Base-by-base conservation (phyloP, 2,888 invertebrate species). In the Nomada hirtipes region DNA sequence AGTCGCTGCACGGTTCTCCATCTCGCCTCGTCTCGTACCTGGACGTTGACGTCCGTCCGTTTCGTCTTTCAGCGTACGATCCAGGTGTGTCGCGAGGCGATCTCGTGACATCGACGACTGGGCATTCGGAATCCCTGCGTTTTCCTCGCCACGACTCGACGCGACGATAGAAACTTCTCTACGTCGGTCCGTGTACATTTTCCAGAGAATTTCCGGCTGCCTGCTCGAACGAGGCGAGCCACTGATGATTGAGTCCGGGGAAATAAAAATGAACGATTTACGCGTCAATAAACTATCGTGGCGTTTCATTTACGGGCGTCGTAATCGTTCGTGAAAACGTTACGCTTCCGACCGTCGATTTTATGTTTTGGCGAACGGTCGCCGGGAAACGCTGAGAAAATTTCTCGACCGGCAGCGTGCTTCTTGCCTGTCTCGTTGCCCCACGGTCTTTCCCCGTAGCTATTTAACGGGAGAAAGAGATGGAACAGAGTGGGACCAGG, bases 1-100 rank as follows among this genome's bases (percentile, higher is more conserved):
- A 79, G 82, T 76, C 84, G 79, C 79, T 72, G 70, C 82, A 76
- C 75, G 68, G 68, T 64, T 84, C 76, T 80, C 85, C 76, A 77
- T 86, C 80, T 85, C 77, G 78, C 42, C 71, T 63, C 53, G 65
- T 72, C 69, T 65, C 55, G 36, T 52, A 44, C 23, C 20, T 4
- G 42, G n/a, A 15, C 29, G 42, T 29, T 59, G 65, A 63, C 75
- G 69, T 82, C 63, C 52, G 57, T 36, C 84, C 60, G 57, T 59
- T 20, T 47, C 61, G 50, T 29, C 26, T 55, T 53, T 44, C 57
- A 59, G 55, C 23, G 23, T 29, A 4, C 52, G 53, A 42, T 55
- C 23, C 50, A n/a, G 15, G 10, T 26, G 18, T 20, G 64, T 60
- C 50, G 59, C 53, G 55, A 72, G 47, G 36, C 50, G 42, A 52